Conservation (phyloP, 2,113 vertebrate genomes). For the Solenodon paradoxus region DNA sequence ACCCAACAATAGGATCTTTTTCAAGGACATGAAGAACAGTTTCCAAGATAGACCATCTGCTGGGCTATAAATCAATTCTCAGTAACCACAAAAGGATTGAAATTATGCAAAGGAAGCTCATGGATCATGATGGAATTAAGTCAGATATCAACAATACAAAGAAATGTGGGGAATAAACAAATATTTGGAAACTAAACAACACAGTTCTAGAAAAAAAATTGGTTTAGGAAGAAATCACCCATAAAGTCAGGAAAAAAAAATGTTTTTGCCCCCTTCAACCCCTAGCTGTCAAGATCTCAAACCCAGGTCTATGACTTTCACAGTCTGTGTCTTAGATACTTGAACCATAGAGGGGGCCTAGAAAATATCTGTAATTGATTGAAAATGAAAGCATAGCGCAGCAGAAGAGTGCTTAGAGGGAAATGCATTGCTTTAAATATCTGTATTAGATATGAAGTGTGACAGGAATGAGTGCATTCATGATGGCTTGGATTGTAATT, state of each 20-base stretch:
- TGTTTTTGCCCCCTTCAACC: no score
- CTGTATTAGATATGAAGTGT: not conserved
- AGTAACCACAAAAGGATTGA: not conserved
- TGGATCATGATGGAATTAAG: not conserved
- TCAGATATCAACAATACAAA: not conserved
- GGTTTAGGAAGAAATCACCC: not conserved
- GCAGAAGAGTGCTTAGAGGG: not conserved
- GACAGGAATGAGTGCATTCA: not conserved
- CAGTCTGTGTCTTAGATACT: no score
- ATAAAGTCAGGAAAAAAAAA: no score
- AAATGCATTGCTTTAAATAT: not conserved
- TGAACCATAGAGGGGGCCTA: no score
- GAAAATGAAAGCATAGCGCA: not conserved
- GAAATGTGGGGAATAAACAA: not conserved
- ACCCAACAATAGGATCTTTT: not conserved
- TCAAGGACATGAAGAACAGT: not conserved
- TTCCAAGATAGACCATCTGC: not conserved
- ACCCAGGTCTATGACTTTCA: no score
- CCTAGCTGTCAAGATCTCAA: no score
- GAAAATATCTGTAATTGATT: not conserved
- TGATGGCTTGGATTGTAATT: not conserved
- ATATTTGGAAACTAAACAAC: no score
- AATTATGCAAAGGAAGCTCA: not conserved
- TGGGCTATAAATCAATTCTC: not conserved
- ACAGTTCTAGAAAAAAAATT: not conserved